These are phyloP conservation scores for Cotesia vestalis DNA, from an alignment of 1,140 invertebrate species.

Conservation along the genomic window DNA sequence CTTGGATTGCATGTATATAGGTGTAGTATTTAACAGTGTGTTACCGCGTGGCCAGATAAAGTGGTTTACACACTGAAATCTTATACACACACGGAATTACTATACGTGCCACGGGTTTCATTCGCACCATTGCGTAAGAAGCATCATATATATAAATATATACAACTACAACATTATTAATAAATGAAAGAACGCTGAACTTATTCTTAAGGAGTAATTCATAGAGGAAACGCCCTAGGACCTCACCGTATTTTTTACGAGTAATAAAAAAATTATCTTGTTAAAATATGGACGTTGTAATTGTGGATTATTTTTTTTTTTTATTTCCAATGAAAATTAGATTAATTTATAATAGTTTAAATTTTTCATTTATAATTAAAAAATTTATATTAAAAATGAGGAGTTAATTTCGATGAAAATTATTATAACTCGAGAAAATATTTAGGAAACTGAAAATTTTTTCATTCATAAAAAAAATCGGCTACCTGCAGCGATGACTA, in stretches of 20 bases:
- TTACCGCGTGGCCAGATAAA: slow-evolving; percentile 14
- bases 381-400: too few relatives aligned
- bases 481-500: too few relatives aligned
- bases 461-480: too few relatives aligned
- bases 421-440: too few relatives aligned
- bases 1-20: not conserved
- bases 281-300: not conserved
- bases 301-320: not conserved
- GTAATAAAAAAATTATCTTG: not conserved
- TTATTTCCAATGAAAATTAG: not conserved
- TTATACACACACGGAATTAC: not conserved
- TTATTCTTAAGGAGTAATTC: slow-evolving; percentile 18
- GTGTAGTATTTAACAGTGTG: not conserved
- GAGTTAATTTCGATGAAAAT: too few relatives aligned
- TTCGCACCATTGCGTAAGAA: slow-evolving; percentile 10
- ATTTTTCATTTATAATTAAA: too few relatives aligned
- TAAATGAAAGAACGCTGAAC: not conserved
- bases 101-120: slow-evolving; percentile 11
- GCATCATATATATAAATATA: too few relatives aligned
- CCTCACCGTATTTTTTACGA: slow-evolving; percentile 31
- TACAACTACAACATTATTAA: too few relatives aligned
- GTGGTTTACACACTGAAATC: slow-evolving; percentile 2
- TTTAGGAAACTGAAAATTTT: too few relatives aligned
- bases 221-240: slow-evolving; percentile 27
- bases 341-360: too few relatives aligned